These are phyloP conservation scores for Rhagonycha lutea DNA, from an alignment of 2,888 invertebrate genomes.

Conservation along the genomic window DNA sequence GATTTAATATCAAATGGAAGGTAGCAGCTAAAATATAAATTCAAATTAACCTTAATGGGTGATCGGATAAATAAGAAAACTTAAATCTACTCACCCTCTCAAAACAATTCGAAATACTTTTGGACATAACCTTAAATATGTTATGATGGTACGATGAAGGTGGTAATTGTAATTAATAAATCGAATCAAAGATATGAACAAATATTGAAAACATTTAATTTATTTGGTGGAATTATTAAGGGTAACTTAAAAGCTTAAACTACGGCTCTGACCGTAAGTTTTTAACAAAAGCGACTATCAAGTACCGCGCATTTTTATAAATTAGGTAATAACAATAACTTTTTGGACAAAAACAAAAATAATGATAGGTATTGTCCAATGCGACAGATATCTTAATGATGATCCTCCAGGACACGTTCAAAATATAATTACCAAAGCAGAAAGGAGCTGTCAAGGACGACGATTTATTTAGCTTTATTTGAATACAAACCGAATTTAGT, in stretches of 20 bases:
- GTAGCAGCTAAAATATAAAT: too few relatives aligned
- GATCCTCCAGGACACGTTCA: slow-evolving; percentile 16
- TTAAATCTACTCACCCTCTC: too few relatives aligned
- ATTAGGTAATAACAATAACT: not conserved
- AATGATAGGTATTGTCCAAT: slow-evolving; percentile 12
- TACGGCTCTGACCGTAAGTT: not conserved
- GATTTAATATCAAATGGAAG: too few relatives aligned
- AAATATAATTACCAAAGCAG: slow-evolving; percentile 15
- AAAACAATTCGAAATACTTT: too few relatives aligned
- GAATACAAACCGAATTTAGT: slow-evolving; percentile 13
- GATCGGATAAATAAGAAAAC: too few relatives aligned
- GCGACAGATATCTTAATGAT: slow-evolving; percentile 16
- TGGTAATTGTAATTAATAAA: too few relatives aligned
- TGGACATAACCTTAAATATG: too few relatives aligned
- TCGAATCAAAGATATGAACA: not conserved
- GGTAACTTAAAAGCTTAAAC: not conserved
- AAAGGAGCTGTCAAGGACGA: slow-evolving; percentile 13
- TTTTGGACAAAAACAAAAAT: slow-evolving; percentile 12
- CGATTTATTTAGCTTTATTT: slow-evolving; percentile 18
- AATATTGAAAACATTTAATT: too few relatives aligned
- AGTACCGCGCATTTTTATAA: not conserved
- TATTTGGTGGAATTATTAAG: too few relatives aligned
- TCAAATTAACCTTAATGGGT: too few relatives aligned
- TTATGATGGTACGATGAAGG: too few relatives aligned
- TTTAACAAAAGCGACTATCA: not conserved